phyloP scores from a whole-genome alignment of 2,797 vertebrate genomes.

The Anguilla marmorata region DNA sequence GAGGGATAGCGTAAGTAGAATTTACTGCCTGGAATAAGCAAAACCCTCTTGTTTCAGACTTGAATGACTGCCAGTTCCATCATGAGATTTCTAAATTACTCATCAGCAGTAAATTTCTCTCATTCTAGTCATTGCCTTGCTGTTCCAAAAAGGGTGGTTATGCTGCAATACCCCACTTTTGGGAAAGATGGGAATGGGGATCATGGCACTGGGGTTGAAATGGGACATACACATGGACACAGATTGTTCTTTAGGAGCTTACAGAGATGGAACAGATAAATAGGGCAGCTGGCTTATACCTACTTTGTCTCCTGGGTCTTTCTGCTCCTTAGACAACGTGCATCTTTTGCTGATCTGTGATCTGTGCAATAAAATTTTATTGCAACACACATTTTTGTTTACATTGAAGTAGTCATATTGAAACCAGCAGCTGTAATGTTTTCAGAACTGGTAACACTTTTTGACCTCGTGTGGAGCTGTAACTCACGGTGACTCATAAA shows the following conservation, averaged over 20 bases:
- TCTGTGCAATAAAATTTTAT: neutral
- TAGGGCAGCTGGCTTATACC: constrained; percentile 41
- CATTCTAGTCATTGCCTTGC: neutral
- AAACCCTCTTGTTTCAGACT: neutral
- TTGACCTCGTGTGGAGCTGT: too few relatives aligned
- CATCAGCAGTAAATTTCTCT: neutral
- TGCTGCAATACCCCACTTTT: neutral
- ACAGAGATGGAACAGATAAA: constrained; percentile 60
- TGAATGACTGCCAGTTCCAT: too few relatives aligned
- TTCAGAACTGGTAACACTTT: neutral
- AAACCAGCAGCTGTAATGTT: neutral
- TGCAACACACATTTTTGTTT: neutral
- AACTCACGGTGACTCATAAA: too few relatives aligned
- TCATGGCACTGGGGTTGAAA: neutral
- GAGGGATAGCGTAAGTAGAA: neutral
- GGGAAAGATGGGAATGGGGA: neutral
- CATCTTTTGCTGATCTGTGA: neutral
- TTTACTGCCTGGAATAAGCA: neutral
- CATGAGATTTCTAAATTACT: neutral
- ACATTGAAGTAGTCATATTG: neutral
- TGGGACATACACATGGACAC: constrained; percentile 49
- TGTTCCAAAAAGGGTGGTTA: neutral
- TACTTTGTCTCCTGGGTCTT: constrained; percentile 46
- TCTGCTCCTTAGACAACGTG: constrained; percentile 33
- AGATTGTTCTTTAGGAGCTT: constrained; percentile 65